A percentile compares a stretch with the other conserved stretches of the same genome.
These are phyloP conservation scores for Phallusia fumigata DNA, from an alignment of 23 tunicate species.

Conservation along the genomic window DNA sequence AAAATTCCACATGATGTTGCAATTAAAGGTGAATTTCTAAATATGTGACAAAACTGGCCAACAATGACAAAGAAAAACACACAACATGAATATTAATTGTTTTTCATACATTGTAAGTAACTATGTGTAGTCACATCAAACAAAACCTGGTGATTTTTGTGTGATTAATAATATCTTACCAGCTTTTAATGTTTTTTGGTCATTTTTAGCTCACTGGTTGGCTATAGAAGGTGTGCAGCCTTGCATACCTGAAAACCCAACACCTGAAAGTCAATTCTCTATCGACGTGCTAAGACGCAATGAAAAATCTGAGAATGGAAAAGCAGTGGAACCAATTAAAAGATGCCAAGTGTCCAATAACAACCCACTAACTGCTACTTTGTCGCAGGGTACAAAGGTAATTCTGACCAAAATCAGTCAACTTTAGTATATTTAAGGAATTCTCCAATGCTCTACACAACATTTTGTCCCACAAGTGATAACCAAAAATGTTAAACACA, in stretches of 20 bases:
- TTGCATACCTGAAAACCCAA: conserved; percentile 95
- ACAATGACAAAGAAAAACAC: too few relatives aligned
- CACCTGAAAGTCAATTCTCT: conserved; percentile 56
- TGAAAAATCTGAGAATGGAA: conserved; percentile 30
- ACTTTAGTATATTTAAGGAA: too few relatives aligned
- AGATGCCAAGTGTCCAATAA: conserved; percentile 74
- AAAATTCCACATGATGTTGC: conserved; percentile 82
- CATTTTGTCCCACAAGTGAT: background rate
- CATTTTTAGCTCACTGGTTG: conserved; percentile 92
- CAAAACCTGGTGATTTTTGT: background rate
- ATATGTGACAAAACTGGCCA: too few relatives aligned
- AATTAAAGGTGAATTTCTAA: conserved; percentile 47
- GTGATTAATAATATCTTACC: background rate
- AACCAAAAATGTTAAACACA: background rate
- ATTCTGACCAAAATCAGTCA: background rate
- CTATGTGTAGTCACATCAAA: background rate
- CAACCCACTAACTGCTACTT: conserved; percentile 65
- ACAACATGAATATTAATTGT: too few relatives aligned
- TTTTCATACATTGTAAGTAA: too few relatives aligned
- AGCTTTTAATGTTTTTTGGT: background rate
- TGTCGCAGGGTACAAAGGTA: background rate
- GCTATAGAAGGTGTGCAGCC: conserved; percentile 99
- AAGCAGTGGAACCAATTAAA: conserved; percentile 48
- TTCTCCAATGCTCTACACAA: too few relatives aligned
- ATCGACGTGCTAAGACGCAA: conserved; percentile 62